Base-by-base conservation (phyloP, 2,888 invertebrate genomes). In the Hymenopus coronatus region DNA sequence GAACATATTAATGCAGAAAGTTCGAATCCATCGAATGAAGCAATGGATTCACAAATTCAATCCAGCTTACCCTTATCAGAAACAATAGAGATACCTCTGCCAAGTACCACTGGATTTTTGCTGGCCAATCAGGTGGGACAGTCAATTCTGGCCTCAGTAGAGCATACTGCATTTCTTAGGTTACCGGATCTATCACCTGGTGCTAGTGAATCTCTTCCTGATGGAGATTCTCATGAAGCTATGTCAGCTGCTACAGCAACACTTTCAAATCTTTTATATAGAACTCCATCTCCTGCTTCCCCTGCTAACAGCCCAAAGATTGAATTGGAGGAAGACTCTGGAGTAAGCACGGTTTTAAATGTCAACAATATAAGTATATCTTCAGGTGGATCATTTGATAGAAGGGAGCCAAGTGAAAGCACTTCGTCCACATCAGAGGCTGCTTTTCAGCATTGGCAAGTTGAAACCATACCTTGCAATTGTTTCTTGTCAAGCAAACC, bases 191-290 rank as follows among this genome's bases (percentile, higher is more conserved):
- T 87, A 14, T 89, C 90, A 25, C 90, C 90, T 3, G 92, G 93
- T 1, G 93, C 93, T 90, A 93, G 94, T 88, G 93, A 92, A 89
- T 93, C 93, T 7, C 90, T 93, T 46, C 92, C 94, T 2, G 95
- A 95, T 87, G 93, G 93, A 82, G 94, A 95, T 90, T 94, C 94
- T 28, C 92, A 94, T 89, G 94, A 94, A 91, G 94, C 94, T 25
- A 95, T 96, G 91, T 96, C 95, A 6, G 96, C 95, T 88, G 95
- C 95, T 0, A 95, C 95, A 89, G 95, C 95, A 83, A 95, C 95
- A 91, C 92, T 96, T 88, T 95, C 95, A 90, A 95, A 95, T 0
- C 93, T 95, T 46, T 92, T 96, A 54, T 93, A 94, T 87, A 94
- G 94, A 82, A 54, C 83, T 33, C 54, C 81, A 9, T 88, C 85